Evolutionary conservation across 2,797 vertebrate species (phyloP), one percentile per base, ranked within the genome.

Genomic region (Enteromius thamalakanensis): DNA sequence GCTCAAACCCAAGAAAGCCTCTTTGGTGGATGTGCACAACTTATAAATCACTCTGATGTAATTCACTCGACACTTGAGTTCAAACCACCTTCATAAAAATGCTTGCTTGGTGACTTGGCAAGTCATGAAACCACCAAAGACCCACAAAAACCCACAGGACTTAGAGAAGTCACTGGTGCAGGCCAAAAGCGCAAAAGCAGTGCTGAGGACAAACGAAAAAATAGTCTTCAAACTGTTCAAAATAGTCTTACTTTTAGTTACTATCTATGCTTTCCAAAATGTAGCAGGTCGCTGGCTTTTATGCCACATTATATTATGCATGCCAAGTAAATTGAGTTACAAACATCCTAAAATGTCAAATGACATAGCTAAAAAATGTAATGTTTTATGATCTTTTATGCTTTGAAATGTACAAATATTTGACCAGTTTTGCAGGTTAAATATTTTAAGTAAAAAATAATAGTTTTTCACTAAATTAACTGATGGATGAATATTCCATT

Each of bases 21-120:
- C 26, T 62, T 14, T 62, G 60, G 14, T 62, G 60, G 26, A 62
- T 29, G 26, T 62, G 60, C 26, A 62, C 26, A 29, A 26, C 60
- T 62, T 29, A 62, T 62, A 62, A 62, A 62, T 62, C 60, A 62
- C 60, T 29, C 60, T 62, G 60, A 62, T 21, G 21, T 58, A 58
- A 11, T 23, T 58, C 8, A 58, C 26, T 29, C 14, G 12, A 62
- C 26, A 62, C 12, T 23, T 6, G 26, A 62, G 26, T 29, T 29
- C 60, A 62, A 29, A 32, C 60, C 60, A 64, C 60, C 12, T 17
- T 26, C 11, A 2, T 26, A 64, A 32, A 64, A 64, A 64, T 64
- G 26, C 60, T 64, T 64, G 14, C 26, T 64, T 64, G 29, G 26
- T 15, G 26, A 29, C 12, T 62, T 62, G 58, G 58, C 12, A 17